Base-by-base conservation (phyloP, 2,113 vertebrate species). In the Tyto alba region DNA sequence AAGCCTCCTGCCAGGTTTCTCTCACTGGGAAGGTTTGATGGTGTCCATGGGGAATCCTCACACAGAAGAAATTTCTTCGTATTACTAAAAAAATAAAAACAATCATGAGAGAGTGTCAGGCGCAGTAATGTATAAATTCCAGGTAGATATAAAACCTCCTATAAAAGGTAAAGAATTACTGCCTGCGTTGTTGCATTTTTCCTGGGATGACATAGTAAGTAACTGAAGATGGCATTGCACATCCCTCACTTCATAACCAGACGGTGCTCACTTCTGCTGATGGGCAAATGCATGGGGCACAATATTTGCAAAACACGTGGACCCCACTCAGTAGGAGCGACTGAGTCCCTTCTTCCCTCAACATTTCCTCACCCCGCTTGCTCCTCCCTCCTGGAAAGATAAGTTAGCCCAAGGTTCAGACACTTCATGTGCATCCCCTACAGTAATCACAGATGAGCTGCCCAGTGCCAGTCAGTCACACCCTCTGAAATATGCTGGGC, bases 211-310 rank as follows among this genome's bases (percentile, higher is more conserved):
- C 79, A 60, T 1, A 11, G 30, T 27, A 30, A 14, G 57, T 43
- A 52, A 52, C 40, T 18, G 36, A 48, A 13, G 74, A 18, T 52
- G 47, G 10, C 40, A 34, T 3, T 3, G 21, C 10, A 11, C 52
- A 62, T 72, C 75, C 71, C 78, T 41, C 74, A 45, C 45, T 43
- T 25, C 41, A 14, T 27, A 56, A 32, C 14, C 29, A 21, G 17
- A 4, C 12, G 2, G 3, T 6, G 13, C 22, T 57, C 10, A 6
- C 21, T 34, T 21, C n/a, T n/a, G n/a, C n/a, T n/a, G n/a, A n/a
- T 26, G 59, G 71, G 77, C 78, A 34, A 34, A 9, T 2, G 10
- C 5, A 2, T 6, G 17, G 16, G 30, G 21, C 47, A n/a, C 2
- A 1, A 1, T 3, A 7, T 29, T 53, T 53, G 22, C 43, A 52